Percentiles rank a stretch among this genome's conserved stretches.
phyloP scores from a whole-genome alignment of 2,797 vertebrate genomes.

The Carduelis carduelis region DNA sequence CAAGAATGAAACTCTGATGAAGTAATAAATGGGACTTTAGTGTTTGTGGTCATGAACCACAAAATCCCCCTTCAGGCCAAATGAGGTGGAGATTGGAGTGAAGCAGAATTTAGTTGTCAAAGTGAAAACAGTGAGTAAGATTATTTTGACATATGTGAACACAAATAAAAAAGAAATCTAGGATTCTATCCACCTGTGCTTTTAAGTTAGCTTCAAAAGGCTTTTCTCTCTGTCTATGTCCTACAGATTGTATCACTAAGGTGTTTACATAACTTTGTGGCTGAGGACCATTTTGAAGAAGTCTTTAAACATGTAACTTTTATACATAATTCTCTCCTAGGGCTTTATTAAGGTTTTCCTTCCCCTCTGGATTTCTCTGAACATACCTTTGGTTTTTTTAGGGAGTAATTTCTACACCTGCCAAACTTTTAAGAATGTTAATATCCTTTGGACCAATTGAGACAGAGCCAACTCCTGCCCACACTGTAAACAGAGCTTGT shows the following conservation, averaged over 20 bases:
- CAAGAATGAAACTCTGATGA: background rate
- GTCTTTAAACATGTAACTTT: background rate
- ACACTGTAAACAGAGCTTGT: background rate
- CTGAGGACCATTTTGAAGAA: background rate
- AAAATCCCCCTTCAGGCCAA: background rate
- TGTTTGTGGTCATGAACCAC: background rate
- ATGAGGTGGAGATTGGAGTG: background rate
- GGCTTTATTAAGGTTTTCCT: background rate
- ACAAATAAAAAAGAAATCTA: background rate
- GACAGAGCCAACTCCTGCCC: background rate
- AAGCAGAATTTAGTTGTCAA: background rate
- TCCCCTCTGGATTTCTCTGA: background rate
- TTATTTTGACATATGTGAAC: background rate
- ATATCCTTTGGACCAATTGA: constrained; percentile 15
- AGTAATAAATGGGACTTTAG: background rate
- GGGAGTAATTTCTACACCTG: background rate
- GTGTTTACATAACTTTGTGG: background rate
- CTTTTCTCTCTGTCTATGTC: background rate
- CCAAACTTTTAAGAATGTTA: background rate
- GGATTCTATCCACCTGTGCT: background rate
- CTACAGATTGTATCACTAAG: background rate
- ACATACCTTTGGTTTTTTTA: background rate
- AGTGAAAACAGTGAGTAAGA: background rate
- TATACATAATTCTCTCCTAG: background rate
- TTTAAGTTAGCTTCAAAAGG: constrained; percentile 14